These are phyloP conservation scores for Dryoscopus gambensis DNA, from an alignment of 2,113 vertebrate species.

Conservation along the genomic window DNA sequence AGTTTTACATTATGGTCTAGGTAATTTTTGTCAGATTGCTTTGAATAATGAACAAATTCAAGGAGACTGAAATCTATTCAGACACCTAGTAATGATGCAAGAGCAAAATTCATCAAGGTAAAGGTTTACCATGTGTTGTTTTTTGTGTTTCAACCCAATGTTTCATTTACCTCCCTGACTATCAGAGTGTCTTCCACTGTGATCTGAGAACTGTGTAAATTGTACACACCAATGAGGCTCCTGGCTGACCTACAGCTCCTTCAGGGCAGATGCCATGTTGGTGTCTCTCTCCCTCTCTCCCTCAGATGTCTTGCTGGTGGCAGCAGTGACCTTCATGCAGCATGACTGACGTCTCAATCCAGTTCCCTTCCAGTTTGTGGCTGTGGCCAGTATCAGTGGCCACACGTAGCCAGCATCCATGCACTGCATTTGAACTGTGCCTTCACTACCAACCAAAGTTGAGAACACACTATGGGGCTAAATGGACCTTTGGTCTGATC, in stretches of 20 bases:
- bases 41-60: neutral
- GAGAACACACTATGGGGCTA: neutral
- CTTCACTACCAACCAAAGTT: neutral
- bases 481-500: neutral
- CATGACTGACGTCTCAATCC: neutral
- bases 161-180: neutral
- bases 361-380: neutral
- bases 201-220: neutral
- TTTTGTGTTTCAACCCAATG: neutral
- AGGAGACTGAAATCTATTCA: neutral
- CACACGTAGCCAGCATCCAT: neutral
- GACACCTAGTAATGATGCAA: neutral
- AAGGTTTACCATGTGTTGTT: neutral
- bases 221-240: neutral
- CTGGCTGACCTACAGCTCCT: neutral
- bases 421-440: neutral
- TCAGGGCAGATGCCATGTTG: neutral
- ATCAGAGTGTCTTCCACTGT: neutral
- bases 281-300: neutral
- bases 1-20: neutral
- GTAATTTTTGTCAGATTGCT: neutral
- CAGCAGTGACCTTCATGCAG: neutral
- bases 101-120: neutral
- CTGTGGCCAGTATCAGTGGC: neutral
- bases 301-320: no score